Conservation (phyloP, 1,140 invertebrate genomes). For the Ditylenchus dipsaci region DNA sequence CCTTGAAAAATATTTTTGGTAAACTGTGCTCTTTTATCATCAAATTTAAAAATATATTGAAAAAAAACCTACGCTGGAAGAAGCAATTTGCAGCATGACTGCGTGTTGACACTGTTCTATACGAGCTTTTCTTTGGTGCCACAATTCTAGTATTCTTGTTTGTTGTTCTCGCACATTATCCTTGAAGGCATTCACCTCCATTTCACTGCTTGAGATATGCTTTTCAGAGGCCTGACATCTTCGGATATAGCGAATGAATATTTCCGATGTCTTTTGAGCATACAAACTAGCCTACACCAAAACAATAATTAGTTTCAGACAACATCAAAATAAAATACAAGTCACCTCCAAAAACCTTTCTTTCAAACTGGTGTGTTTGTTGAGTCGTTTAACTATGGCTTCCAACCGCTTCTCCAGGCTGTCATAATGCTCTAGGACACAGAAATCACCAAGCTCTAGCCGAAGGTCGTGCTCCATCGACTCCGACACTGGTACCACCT, state of each 20-base stretch:
- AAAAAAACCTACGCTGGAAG: background rate
- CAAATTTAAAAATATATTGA: no score
- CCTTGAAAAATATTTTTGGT: no score
- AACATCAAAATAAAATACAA: background rate
- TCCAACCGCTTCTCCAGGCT: slow-evolving; percentile 10
- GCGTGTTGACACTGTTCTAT: slow-evolving; percentile 22
- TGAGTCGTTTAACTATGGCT: slow-evolving; percentile 9
- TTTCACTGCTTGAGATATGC: slow-evolving; percentile 5
- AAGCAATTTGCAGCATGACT: slow-evolving; percentile 10
- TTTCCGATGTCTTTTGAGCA: slow-evolving; percentile 25
- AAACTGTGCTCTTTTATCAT: no score
- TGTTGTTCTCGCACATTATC: slow-evolving; percentile 24
- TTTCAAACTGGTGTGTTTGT: slow-evolving; percentile 20
- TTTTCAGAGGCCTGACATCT: slow-evolving; percentile 19
- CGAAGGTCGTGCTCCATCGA: slow-evolving; percentile 22
- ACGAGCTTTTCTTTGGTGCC: slow-evolving; percentile 16
- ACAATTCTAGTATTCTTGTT: slow-evolving; percentile 17
- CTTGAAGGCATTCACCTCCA: slow-evolving; percentile 18
- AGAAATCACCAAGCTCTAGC: slow-evolving; percentile 14
- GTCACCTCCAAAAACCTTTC: slow-evolving; percentile 25
- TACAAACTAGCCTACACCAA: slow-evolving; percentile 24
- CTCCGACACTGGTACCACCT: slow-evolving; percentile 21
- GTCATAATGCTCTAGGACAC: slow-evolving; percentile 10
- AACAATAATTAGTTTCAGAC: background rate
- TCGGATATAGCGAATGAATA: slow-evolving; percentile 14